Conservation (phyloP, 2,113 vertebrate species). For the Machaerirhynchus nigripectus region DNA sequence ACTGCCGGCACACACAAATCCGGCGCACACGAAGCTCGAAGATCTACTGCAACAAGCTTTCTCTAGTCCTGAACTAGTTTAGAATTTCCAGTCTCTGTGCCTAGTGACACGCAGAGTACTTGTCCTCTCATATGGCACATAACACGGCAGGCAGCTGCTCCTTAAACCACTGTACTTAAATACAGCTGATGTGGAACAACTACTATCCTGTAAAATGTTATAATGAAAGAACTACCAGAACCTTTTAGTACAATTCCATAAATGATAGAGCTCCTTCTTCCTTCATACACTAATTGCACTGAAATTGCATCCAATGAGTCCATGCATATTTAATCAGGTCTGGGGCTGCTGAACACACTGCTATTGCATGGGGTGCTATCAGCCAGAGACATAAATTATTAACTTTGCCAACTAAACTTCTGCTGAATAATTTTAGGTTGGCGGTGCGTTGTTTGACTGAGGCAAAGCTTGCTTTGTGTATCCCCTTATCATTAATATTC, state of each 20-base stretch:
- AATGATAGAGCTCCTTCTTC: slow-evolving; percentile 3
- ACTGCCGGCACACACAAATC: neutral
- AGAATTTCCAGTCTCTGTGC: neutral
- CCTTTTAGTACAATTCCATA: neutral
- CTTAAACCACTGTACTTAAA: slow-evolving; percentile 11
- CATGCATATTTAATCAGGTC: slow-evolving; percentile 62
- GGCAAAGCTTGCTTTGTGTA: slow-evolving; percentile 3
- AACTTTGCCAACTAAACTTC: slow-evolving; percentile 48
- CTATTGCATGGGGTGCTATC: slow-evolving; percentile 23
- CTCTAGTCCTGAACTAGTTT: neutral
- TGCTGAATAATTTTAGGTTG: slow-evolving; percentile 39
- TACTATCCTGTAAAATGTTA: neutral
- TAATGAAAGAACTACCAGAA: neutral
- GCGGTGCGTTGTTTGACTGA: neutral
- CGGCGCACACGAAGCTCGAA: accelerated
- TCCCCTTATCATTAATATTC: slow-evolving; percentile 61
- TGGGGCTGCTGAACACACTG: slow-evolving; percentile 15
- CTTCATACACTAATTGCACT: slow-evolving; percentile 50
- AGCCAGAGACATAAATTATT: slow-evolving; percentile 62
- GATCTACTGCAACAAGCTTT: neutral
- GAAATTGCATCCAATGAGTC: slow-evolving; percentile 59
- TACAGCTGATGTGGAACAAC: slow-evolving; percentile 18
- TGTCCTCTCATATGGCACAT: neutral
- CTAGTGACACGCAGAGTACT: neutral
- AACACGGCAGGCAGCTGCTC: neutral